Conservation (phyloP, 2,113 vertebrate genomes). For the Nibea coibor region DNA sequence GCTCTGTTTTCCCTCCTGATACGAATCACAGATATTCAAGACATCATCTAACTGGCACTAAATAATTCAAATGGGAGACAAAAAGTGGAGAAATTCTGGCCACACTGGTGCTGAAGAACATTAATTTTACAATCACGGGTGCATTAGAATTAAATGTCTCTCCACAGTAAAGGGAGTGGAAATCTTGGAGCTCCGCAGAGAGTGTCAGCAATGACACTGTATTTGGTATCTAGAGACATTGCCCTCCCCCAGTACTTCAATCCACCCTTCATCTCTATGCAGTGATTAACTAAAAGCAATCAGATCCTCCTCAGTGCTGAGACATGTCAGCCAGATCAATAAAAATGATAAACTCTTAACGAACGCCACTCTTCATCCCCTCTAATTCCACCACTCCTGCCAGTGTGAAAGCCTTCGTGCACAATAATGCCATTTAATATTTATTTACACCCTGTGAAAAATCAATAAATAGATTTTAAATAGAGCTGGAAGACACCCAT, state of each 20-base stretch:
- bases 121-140: neutral
- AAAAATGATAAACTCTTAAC: conserved; percentile 79
- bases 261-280: conserved; percentile 29
- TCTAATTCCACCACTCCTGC: conserved; percentile 56
- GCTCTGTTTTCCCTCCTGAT: neutral
- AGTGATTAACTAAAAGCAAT: conserved; percentile 72
- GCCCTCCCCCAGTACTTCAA: conserved; percentile 15
- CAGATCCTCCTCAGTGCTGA: conserved; percentile 63
- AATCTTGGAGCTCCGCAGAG: neutral
- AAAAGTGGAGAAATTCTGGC: neutral
- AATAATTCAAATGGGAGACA: neutral
- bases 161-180: neutral
- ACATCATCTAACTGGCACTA: neutral
- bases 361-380: conserved; percentile 59
- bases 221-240: conserved; percentile 30
- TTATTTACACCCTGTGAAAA: conserved; percentile 65
- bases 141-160: neutral
- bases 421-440: conserved; percentile 70
- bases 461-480: conserved; percentile 77
- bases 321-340: conserved; percentile 74
- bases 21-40: neutral
- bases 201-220: conserved; percentile 1
- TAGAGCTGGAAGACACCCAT: conserved; percentile 60
- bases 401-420: conserved; percentile 57
- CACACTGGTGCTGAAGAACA: neutral